Percentiles rank a stretch among this genome's conserved stretches.
Conservation (phyloP, 2,797 vertebrate species). For the Propithecus perrieri region DNA sequence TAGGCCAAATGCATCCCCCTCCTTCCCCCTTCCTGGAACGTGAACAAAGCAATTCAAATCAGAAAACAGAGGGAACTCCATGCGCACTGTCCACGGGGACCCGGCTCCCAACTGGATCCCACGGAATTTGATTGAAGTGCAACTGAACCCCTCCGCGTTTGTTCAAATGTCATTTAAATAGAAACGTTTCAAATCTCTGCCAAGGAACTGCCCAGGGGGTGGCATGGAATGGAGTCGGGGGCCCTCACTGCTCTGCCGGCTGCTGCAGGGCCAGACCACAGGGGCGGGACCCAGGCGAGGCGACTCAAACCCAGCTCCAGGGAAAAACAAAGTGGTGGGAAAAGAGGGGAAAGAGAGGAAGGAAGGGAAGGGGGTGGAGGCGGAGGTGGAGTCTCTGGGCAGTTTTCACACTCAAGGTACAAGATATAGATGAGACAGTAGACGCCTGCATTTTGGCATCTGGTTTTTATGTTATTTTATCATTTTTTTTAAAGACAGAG, state of each 20-base stretch:
- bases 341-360: neutral
- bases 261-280: neutral
- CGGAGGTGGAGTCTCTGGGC: neutral
- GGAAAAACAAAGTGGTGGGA: constrained; percentile 22
- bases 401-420: neutral
- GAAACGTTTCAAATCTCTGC: constrained; percentile 86
- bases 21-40: constrained; percentile 81
- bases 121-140: constrained; percentile 87
- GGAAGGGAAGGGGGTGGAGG: neutral
- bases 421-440: neutral
- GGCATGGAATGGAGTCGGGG: constrained; percentile 22
- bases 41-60: constrained; percentile 90
- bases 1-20: constrained; percentile 85
- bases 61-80: constrained; percentile 86
- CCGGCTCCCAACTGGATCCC: constrained; percentile 85
- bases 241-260: constrained; percentile 28
- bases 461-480: neutral
- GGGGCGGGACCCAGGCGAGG: neutral
- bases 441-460: neutral
- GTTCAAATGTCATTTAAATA: constrained; percentile 87
- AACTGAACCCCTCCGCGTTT: constrained; percentile 86
- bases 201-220: constrained; percentile 83
- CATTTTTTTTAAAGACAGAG: neutral
- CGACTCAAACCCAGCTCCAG: neutral
- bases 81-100: constrained; percentile 85